Percentiles rank a stretch among this genome's conserved stretches.
Conservation (phyloP, 2,888 invertebrate species). For the Gerris lacustris region DNA sequence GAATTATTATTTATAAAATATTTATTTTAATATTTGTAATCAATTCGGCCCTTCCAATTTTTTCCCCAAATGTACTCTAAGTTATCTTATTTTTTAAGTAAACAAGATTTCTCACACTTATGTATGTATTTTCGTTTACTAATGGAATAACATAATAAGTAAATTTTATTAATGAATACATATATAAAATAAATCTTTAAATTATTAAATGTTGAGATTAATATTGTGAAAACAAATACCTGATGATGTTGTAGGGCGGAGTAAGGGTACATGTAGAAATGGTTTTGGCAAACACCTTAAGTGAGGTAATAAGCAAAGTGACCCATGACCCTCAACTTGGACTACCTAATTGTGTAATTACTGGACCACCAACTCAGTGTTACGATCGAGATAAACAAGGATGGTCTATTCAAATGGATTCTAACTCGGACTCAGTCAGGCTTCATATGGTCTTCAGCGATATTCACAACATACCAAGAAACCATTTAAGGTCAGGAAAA, state of each 20-base stretch:
- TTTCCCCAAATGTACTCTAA: too few relatives aligned
- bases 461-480: constrained; percentile 63
- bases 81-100: too few relatives aligned
- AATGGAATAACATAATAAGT: too few relatives aligned
- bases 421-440: constrained; percentile 60
- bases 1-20: too few relatives aligned
- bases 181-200: too few relatives aligned
- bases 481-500: constrained; percentile 48
- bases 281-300: constrained; percentile 56
- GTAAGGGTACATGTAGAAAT: constrained; percentile 60
- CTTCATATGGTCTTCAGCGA: constrained; percentile 63
- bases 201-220: too few relatives aligned
- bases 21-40: too few relatives aligned
- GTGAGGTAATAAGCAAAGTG: constrained; percentile 43
- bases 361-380: constrained; percentile 49
- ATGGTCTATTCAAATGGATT: constrained; percentile 64
- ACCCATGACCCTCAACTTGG: constrained; percentile 35
- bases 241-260: constrained; percentile 36
- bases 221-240: too few relatives aligned
- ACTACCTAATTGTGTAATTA: constrained; percentile 36
- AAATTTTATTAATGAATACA: too few relatives aligned
- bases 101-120: too few relatives aligned
- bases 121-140: too few relatives aligned
- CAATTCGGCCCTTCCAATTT: too few relatives aligned
- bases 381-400: constrained; percentile 71